These are phyloP conservation scores for Delichon dasypus DNA, from an alignment of 2,797 vertebrate species.

Conservation along the genomic window DNA sequence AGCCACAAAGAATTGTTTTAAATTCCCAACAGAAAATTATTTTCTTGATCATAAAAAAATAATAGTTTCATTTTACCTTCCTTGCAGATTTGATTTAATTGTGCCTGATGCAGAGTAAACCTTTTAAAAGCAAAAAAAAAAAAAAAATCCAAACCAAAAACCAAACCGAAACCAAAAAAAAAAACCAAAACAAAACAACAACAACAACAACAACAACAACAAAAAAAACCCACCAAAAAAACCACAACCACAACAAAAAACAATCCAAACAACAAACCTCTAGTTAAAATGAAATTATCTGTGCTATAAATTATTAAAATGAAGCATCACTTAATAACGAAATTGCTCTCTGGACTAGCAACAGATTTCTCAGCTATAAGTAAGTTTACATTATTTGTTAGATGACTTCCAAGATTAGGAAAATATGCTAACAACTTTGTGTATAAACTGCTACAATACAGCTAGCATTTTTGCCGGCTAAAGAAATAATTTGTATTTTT, in stretches of 20 bases:
- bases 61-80: neutral
- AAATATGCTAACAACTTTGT: neutral
- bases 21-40: neutral
- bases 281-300: neutral
- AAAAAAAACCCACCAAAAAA: too few species aligned
- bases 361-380: neutral
- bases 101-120: neutral
- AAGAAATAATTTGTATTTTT: neutral
- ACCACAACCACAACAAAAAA: too few species aligned
- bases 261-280: accelerated
- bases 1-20: neutral
- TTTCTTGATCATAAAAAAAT: neutral
- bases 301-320: neutral
- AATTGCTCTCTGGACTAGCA: neutral
- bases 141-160: too few species aligned
- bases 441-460: neutral
- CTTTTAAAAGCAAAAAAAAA: neutral
- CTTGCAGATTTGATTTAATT: neutral
- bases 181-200: neutral
- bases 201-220: too few species aligned
- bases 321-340: neutral
- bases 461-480: neutral
- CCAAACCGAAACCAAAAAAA: too few species aligned
- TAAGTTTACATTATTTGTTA: neutral
- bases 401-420: neutral